Conservation (phyloP, 2,113 vertebrate species). For the Centrocercus urophasianus region DNA sequence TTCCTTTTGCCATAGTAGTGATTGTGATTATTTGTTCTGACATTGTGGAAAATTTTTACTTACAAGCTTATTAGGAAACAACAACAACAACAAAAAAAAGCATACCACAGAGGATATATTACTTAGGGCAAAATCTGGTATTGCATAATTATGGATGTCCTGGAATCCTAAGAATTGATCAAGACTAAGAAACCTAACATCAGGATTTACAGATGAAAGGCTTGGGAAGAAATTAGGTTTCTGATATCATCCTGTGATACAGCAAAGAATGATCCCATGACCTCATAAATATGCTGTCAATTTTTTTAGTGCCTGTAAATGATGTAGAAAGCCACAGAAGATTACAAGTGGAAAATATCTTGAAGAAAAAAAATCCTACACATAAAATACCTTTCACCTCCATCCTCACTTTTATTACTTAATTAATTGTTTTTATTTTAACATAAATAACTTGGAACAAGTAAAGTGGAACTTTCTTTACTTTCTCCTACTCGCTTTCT, state of each 20-base stretch:
- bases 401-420: too few relatives aligned
- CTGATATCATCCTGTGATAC: neutral
- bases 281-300: neutral
- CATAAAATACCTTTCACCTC: too few relatives aligned
- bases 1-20: neutral
- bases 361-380: neutral
- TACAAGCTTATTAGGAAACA: fast-evolving
- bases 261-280: neutral
- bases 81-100: neutral
- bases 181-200: neutral
- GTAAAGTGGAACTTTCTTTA: neutral
- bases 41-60: neutral
- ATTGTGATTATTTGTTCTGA: neutral
- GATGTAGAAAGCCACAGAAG: neutral
- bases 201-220: neutral
- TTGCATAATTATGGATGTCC: neutral
- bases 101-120: neutral
- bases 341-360: neutral
- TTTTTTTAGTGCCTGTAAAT: neutral
- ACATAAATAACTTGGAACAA: neutral
- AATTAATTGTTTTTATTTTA: neutral
- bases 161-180: neutral
- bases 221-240: neutral
- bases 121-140: neutral
- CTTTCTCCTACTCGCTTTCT: neutral